Evolutionary conservation across 1,140 invertebrate genomes (phyloP).

Genomic region (Sminthurinus signatus): DNA sequence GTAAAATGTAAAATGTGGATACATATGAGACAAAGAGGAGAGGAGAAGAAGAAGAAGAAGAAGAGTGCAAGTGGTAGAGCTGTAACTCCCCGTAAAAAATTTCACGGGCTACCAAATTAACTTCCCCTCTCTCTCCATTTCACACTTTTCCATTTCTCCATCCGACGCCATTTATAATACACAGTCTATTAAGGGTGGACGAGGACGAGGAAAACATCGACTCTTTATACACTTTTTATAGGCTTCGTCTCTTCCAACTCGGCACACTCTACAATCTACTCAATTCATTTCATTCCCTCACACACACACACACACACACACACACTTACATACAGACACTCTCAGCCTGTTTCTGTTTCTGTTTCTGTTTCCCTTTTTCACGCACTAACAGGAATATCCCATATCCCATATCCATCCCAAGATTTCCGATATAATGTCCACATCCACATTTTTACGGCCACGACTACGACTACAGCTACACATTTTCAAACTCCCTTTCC

Average conservation of each 20-base stretch:
- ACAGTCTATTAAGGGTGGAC: constrained; percentile 36
- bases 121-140: constrained; percentile 38
- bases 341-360: too few relatives aligned
- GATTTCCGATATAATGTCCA: background rate
- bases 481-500: background rate
- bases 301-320: too few relatives aligned
- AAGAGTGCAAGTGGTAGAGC: too few relatives aligned
- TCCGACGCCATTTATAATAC: constrained; percentile 39
- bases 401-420: background rate
- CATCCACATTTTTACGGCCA: too few relatives aligned
- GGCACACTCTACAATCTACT: background rate
- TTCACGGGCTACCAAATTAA: constrained; percentile 41
- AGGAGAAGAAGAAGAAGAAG: background rate
- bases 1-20: background rate
- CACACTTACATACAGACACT: too few relatives aligned
- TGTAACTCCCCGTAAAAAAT: constrained; percentile 36
- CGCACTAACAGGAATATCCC: background rate
- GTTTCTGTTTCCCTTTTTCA: background rate
- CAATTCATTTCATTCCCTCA: too few relatives aligned
- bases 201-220: constrained; percentile 14
- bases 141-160: constrained; percentile 39
- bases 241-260: too few relatives aligned
- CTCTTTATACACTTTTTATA: constrained; percentile 31
- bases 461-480: background rate
- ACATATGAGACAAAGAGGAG: background rate